Evolutionary conservation across 2,113 vertebrate species (phyloP).

Genomic region (Cyphomyrus discorhynchus): DNA sequence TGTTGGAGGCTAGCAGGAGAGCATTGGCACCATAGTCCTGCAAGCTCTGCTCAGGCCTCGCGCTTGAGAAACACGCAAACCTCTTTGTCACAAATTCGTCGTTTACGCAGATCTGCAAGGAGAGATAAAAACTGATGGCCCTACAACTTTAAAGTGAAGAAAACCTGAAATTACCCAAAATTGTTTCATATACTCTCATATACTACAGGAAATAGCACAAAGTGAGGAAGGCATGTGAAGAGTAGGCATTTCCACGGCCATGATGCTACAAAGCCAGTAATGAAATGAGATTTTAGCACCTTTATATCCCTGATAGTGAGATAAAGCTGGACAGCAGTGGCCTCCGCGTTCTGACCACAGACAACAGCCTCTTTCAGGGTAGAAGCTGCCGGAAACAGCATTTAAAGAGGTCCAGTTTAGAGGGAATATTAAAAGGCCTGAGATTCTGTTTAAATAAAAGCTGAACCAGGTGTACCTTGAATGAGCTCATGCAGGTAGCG

Average conservation of each 20-base stretch:
- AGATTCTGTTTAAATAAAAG: not conserved
- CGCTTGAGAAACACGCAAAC: slow-evolving; percentile 65
- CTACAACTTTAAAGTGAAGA: not conserved
- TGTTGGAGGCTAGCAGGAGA: slow-evolving; percentile 37
- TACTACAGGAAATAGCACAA: not conserved
- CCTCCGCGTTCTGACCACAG: slow-evolving; percentile 55
- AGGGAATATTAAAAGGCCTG: not conserved
- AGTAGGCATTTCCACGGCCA: not conserved
- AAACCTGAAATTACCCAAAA: not conserved
- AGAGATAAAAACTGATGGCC: slow-evolving; percentile 1
- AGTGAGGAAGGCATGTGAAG: not conserved
- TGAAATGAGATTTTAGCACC: slow-evolving; percentile 52
- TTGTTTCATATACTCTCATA: not conserved
- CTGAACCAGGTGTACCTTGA: slow-evolving; percentile 54
- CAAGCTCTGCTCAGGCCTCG: not conserved
- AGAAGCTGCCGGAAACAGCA: slow-evolving; percentile 54
- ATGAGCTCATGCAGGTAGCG: slow-evolving; percentile 72
- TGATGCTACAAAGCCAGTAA: not conserved
- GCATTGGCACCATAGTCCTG: slow-evolving; percentile 3
- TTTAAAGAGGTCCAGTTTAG: not conserved
- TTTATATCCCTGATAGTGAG: slow-evolving; percentile 67
- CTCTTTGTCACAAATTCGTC: slow-evolving; percentile 81
- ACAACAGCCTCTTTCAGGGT: slow-evolving; percentile 65
- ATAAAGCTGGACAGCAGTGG: slow-evolving; percentile 73
- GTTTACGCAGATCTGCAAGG: slow-evolving; percentile 77